These are phyloP conservation scores for Tupaia tana DNA, from an alignment of 2,113 vertebrate genomes.

Conservation along the genomic window DNA sequence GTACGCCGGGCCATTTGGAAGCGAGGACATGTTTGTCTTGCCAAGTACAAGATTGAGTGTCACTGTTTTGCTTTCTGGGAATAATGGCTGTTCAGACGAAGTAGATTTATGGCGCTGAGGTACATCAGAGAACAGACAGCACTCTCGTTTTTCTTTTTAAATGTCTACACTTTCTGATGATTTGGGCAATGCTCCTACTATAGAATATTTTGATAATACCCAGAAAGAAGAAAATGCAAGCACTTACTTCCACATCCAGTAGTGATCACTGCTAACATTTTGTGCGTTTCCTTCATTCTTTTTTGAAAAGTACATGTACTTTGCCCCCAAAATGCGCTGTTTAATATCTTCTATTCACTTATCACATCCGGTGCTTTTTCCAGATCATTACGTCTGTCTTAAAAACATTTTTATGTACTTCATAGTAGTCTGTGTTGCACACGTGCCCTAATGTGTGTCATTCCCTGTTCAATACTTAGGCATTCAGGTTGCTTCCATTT, in stretches of 20 bases:
- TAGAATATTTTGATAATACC: conserved; percentile 47
- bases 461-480: not conserved
- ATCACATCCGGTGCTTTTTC: not conserved
- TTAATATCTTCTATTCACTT: conserved; percentile 35
- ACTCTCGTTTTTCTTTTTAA: not conserved
- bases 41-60: conserved; percentile 60
- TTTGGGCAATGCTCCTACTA: conserved; percentile 32
- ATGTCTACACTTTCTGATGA: conserved; percentile 37
- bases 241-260: not conserved
- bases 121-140: not conserved
- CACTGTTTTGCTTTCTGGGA: conserved; percentile 75
- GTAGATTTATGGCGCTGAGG: conserved; percentile 47
- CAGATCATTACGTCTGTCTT: not conserved
- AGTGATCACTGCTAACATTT: conserved; percentile 36
- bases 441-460: not conserved
- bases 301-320: not conserved
- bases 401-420: conserved; percentile 14
- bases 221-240: conserved; percentile 25
- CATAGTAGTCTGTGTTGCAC: not conserved
- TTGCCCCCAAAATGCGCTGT: not conserved
- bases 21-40: conserved; percentile 50
- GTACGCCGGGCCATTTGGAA: conserved; percentile 55
- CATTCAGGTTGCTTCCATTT: conserved; percentile 24
- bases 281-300: not conserved
- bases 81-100: conserved; percentile 57